A percentile compares a stretch with the other conserved stretches of the same genome.
Conservation (phyloP, 2,113 vertebrate genomes). For the Mesitornis unicolor region DNA sequence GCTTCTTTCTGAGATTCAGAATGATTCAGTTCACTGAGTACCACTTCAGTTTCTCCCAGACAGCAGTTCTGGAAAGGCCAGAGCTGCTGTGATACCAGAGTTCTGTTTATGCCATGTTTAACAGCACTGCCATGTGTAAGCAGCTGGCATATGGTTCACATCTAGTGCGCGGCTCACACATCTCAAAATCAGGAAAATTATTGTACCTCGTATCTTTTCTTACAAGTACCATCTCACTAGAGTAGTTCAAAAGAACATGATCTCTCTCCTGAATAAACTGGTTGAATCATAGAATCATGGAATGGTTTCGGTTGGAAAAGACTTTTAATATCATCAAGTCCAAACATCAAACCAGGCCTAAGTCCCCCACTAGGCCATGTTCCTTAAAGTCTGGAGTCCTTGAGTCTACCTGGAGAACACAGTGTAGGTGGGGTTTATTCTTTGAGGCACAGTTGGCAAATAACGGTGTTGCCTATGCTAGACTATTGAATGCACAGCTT, state of each 20-base stretch:
- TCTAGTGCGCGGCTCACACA: not conserved
- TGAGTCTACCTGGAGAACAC: not conserved
- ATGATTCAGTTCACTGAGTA: not conserved
- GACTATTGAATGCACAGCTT: not conserved
- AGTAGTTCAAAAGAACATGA: not conserved
- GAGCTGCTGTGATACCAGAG: not conserved
- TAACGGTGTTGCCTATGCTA: accelerated
- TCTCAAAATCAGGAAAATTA: not conserved
- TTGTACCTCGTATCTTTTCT: not conserved
- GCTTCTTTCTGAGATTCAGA: not conserved
- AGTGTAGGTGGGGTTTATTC: not conserved
- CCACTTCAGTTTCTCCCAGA: not conserved
- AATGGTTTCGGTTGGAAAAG: too few species aligned
- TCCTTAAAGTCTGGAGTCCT: too few species aligned
- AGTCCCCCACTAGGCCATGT: too few species aligned
- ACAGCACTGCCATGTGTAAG: not conserved
- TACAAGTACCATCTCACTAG: not conserved
- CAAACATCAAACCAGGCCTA: too few species aligned
- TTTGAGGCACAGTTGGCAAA: not conserved
- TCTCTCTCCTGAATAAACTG: not conserved
- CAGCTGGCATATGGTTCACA: not conserved
- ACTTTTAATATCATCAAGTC: too few species aligned
- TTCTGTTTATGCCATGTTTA: not conserved
- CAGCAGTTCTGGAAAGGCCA: not conserved
- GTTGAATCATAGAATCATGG: too few species aligned